These are phyloP conservation scores for Gadus macrocephalus DNA, from an alignment of 2,113 vertebrate species.

Conservation along the genomic window DNA sequence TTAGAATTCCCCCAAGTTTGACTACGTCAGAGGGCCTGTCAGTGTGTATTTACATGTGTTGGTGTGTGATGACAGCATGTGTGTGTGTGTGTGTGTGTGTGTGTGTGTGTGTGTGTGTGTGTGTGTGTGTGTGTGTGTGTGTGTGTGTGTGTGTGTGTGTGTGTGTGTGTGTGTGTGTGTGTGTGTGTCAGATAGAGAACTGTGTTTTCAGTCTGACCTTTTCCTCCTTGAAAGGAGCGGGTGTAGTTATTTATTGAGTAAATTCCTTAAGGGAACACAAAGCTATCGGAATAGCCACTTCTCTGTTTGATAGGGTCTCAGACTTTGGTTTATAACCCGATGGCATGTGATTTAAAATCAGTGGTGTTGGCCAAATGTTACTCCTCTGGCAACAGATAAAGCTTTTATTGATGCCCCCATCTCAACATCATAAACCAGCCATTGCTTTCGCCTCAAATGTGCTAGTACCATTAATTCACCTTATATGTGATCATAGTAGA, in stretches of 20 bases:
- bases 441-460: neutral
- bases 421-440: conserved; percentile 24
- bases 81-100: neutral
- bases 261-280: conserved; percentile 1
- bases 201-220: conserved; percentile 8
- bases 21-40: no score
- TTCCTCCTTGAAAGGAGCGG: neutral
- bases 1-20: no score
- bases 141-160: neutral
- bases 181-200: neutral
- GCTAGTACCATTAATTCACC: conserved; percentile 18
- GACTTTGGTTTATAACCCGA: conserved; percentile 16
- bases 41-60: neutral
- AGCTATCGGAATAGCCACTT: neutral
- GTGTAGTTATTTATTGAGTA: conserved; percentile 9
- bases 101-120: conserved; percentile 6
- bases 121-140: neutral
- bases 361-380: conserved; percentile 14
- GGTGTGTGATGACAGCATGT: neutral
- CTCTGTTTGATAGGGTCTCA: neutral
- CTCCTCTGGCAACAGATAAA: conserved; percentile 29
- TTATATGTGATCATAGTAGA: conserved; percentile 1
- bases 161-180: conserved; percentile 1
- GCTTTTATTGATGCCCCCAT: conserved; percentile 19
- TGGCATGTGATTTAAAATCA: conserved; percentile 24